Conservation (phyloP, 2,888 invertebrate genomes). For the Pollenia griseotomentosa region DNA sequence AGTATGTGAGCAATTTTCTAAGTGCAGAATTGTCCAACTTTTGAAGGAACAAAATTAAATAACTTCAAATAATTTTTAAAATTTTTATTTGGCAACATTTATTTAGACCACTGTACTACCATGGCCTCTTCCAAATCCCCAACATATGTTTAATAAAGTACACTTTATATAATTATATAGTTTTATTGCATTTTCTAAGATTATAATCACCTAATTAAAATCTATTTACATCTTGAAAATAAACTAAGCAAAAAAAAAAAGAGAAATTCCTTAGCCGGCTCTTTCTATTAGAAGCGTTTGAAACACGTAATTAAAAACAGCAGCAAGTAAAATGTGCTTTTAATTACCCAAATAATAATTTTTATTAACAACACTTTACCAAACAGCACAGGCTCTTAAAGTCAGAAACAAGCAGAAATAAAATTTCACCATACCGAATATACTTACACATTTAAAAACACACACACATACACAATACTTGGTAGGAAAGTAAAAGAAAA, state of each 20-base stretch:
- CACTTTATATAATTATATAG: neutral
- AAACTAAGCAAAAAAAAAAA: conserved; percentile 24
- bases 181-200: conserved; percentile 6
- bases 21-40: no score
- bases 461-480: neutral
- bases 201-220: conserved; percentile 56
- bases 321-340: conserved; percentile 50
- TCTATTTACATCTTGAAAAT: conserved; percentile 17
- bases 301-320: conserved; percentile 34
- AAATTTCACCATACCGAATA: neutral
- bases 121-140: neutral
- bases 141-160: neutral
- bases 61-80: no score
- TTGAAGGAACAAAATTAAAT: no score
- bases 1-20: no score
- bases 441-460: neutral
- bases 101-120: neutral
- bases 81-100: no score
- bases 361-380: conserved; percentile 68
- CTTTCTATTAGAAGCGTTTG: neutral
- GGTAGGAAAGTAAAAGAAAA: neutral
- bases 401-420: conserved; percentile 17
- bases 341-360: conserved; percentile 67
- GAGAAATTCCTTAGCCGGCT: neutral
- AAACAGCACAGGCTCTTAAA: conserved; percentile 48